A percentile compares a stretch with the other conserved stretches of the same genome.
phyloP scores from a whole-genome alignment of 2,113 vertebrate genomes.

The Malurus elegans region DNA sequence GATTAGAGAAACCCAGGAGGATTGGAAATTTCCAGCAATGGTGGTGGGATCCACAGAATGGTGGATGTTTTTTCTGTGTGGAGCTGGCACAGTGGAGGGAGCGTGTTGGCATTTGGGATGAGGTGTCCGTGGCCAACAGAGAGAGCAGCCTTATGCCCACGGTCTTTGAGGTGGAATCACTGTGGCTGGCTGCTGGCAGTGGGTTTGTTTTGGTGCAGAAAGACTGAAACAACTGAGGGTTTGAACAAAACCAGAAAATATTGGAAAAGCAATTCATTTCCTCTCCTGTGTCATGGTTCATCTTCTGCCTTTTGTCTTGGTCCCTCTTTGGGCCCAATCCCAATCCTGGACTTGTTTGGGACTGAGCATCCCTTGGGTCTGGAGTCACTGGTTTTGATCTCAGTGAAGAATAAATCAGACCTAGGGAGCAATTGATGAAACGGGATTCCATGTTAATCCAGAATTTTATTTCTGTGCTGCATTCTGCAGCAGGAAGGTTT shows the following conservation, averaged over 20 bases:
- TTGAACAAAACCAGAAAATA: neutral
- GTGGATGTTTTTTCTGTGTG: neutral
- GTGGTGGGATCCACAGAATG: fast-evolving
- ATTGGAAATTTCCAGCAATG: neutral
- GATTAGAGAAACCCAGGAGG: neutral
- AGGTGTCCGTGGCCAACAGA: neutral
- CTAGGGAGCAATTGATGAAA: neutral
- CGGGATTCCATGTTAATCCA: neutral
- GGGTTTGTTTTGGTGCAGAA: neutral
- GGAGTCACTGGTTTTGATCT: neutral
- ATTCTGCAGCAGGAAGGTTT: neutral
- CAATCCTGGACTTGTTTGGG: neutral
- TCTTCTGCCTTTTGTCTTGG: neutral
- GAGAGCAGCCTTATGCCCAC: neutral
- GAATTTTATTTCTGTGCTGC: neutral
- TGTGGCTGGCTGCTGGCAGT: neutral
- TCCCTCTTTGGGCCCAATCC: neutral
- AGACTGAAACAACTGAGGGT: neutral
- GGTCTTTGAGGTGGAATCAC: neutral
- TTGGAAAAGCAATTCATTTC: neutral
- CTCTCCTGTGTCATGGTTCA: neutral
- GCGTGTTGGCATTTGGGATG: neutral
- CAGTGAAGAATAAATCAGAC: neutral
- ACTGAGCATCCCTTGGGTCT: neutral
- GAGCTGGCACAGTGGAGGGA: neutral